phyloP scores from a whole-genome alignment of 2,113 vertebrate species.

The Mellivora capensis region DNA sequence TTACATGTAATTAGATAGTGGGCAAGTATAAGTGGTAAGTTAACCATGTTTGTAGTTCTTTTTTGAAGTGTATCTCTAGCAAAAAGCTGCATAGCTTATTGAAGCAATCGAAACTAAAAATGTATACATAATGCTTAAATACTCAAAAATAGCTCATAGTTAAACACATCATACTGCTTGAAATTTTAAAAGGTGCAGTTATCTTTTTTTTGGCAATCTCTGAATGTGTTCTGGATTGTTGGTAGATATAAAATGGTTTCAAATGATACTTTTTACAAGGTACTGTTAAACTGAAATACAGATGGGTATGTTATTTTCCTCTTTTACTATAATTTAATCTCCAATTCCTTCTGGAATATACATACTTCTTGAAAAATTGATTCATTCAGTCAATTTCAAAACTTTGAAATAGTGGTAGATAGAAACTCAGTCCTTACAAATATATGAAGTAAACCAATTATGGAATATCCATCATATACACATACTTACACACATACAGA shows the following conservation, averaged over 20 bases:
- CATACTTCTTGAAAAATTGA: neutral
- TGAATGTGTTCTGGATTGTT: slow-evolving; percentile 27
- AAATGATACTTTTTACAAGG: slow-evolving; percentile 8
- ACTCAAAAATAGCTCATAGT: slow-evolving; percentile 74
- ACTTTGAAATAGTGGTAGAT: neutral
- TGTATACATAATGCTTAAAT: slow-evolving; percentile 68
- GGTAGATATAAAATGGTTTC: slow-evolving; percentile 34
- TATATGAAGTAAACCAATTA: neutral
- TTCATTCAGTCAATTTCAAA: neutral
- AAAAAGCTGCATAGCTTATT: slow-evolving; percentile 48
- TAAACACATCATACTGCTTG: slow-evolving; percentile 73
- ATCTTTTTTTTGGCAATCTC: slow-evolving; percentile 27
- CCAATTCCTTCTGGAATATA: neutral
- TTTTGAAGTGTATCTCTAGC: slow-evolving; percentile 38
- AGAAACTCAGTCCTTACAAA: neutral
- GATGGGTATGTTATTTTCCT: neutral
- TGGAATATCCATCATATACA: neutral
- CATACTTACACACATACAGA: neutral
- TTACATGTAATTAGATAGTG: slow-evolving; percentile 54
- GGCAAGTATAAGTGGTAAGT: slow-evolving; percentile 35
- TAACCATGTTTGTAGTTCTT: neutral
- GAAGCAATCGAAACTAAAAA: slow-evolving; percentile 77
- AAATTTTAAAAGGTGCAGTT: slow-evolving; percentile 76
- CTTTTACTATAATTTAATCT: neutral
- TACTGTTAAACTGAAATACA: slow-evolving; percentile 27